Percentiles rank a stretch among this genome's conserved stretches.
Conservation (phyloP, 2,888 invertebrate species). For the Thyatira batis region DNA sequence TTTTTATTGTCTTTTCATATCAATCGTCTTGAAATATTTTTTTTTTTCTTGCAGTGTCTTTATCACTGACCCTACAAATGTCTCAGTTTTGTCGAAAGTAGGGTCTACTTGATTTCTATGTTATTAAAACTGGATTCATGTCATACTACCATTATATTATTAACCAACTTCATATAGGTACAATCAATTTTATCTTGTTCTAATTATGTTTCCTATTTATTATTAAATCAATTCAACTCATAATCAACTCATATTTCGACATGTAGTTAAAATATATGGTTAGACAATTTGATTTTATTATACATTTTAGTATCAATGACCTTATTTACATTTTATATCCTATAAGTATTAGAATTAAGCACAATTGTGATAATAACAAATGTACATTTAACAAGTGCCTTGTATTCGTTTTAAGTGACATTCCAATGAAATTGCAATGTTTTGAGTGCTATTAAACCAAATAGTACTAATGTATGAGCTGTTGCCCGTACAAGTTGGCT, state of each 20-base stretch:
- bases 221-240: not conserved
- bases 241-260: not conserved
- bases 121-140: too few species aligned
- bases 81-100: too few species aligned
- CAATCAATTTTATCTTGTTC: too few species aligned
- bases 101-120: too few species aligned
- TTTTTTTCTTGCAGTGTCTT: too few species aligned
- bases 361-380: not conserved
- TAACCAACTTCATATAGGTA: too few species aligned
- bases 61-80: too few species aligned
- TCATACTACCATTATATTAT: too few species aligned
- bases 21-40: too few species aligned
- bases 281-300: not conserved
- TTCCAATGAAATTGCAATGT: not conserved
- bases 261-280: not conserved
- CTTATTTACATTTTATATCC: not conserved
- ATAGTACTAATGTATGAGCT: not conserved
- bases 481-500: not conserved
- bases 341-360: not conserved
- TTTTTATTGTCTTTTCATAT: not conserved
- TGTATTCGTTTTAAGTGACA: not conserved
- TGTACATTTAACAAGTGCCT: not conserved
- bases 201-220: not conserved
- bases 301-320: not conserved
- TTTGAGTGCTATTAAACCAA: not conserved